These are phyloP conservation scores for Drosophila mulleri DNA, from an alignment of 2,888 invertebrate genomes.

Conservation along the genomic window DNA sequence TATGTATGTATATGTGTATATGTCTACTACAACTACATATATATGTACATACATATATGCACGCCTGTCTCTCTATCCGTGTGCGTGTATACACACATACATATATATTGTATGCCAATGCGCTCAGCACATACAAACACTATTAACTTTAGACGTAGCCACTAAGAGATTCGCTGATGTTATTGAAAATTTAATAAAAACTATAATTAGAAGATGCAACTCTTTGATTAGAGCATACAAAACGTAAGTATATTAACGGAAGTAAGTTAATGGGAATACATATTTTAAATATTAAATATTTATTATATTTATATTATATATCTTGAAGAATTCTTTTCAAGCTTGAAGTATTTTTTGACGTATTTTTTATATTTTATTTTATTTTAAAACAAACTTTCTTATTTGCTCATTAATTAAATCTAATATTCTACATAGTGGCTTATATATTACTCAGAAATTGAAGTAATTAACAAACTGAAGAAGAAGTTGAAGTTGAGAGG, in stretches of 20 bases:
- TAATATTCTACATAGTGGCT: no score
- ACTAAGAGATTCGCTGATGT: conserved; percentile 77
- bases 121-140: conserved; percentile 59
- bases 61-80: conserved; percentile 18
- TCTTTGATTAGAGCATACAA: not conserved
- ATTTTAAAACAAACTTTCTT: no score
- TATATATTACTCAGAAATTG: no score
- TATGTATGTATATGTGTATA: conserved; percentile 17
- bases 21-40: conserved; percentile 4
- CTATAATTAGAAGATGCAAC: conserved; percentile 45
- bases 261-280: not conserved
- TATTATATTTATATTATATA: no score
- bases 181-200: conserved; percentile 73
- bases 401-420: no score
- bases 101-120: conserved; percentile 26
- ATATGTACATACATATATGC: not conserved
- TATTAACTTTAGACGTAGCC: conserved; percentile 75
- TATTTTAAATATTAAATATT: not conserved
- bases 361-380: no score
- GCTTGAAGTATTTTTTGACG: no score
- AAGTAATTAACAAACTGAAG: not conserved
- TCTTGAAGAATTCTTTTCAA: no score
- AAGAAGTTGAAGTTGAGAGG: no score
- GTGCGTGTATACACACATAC: not conserved
- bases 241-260: not conserved